Evolutionary conservation across 2,888 invertebrate genomes (phyloP).

Genomic region (Sphinx pinastri): DNA sequence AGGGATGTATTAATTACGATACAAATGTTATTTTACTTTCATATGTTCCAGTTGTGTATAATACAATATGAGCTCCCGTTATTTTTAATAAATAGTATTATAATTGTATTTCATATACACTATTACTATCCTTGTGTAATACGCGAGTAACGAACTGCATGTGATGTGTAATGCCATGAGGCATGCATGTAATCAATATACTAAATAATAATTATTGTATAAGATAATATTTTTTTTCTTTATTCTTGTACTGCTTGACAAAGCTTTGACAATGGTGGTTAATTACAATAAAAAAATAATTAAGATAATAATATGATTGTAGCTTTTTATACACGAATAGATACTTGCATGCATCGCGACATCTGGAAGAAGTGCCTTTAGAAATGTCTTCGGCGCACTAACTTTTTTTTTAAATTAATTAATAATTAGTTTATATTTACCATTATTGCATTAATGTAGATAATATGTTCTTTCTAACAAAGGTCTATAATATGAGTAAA

Average conservation of each 20-base stretch:
- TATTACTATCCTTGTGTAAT: neutral
- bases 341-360: neutral
- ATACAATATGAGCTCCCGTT: neutral
- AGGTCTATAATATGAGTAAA: too few species aligned
- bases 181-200: neutral
- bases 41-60: conserved; percentile 2
- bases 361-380: neutral
- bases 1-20: conserved; percentile 7
- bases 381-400: neutral
- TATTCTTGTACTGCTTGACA: neutral
- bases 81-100: neutral
- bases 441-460: too few species aligned
- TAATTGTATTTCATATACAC: neutral
- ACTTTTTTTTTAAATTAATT: neutral
- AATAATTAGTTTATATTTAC: neutral
- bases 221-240: neutral
- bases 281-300: neutral
- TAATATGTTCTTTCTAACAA: too few species aligned
- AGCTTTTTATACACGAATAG: neutral
- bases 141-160: neutral
- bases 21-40: conserved; percentile 7
- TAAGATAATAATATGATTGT: neutral
- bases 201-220: neutral
- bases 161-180: neutral
- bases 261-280: neutral